These are phyloP conservation scores for Cydia strobilella DNA, from an alignment of 1,140 invertebrate genomes.

Conservation along the genomic window DNA sequence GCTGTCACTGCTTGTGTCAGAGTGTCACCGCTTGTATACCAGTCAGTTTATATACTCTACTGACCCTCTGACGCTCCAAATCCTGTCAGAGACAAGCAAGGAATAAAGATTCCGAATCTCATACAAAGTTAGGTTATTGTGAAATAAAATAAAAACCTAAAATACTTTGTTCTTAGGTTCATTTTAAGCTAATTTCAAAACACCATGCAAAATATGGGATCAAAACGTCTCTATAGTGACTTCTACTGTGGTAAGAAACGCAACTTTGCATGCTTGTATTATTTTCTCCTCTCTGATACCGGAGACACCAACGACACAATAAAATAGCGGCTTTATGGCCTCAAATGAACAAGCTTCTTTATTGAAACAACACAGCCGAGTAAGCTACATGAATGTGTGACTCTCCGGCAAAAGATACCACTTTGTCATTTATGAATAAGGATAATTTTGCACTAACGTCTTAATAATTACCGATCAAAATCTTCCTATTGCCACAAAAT, in stretches of 20 bases:
- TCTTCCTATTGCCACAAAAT: constrained; percentile 30
- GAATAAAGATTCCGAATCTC: no score
- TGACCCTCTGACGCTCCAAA: no score
- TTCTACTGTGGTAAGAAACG: neutral
- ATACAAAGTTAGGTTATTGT: no score
- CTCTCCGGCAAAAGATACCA: neutral
- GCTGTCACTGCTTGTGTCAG: constrained; percentile 37
- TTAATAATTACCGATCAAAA: neutral
- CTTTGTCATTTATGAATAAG: neutral
- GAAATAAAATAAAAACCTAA: no score
- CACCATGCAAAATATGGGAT: no score
- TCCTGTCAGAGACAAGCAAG: no score
- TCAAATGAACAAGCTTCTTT: neutral
- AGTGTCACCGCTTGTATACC: no score
- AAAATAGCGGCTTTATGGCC: neutral
- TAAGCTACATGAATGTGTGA: neutral
- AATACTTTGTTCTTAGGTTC: no score
- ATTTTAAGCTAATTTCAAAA: no score
- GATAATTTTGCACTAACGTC: neutral
- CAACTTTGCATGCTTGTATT: neutral
- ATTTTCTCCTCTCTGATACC: neutral
- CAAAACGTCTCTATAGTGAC: no score
- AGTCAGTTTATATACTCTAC: no score
- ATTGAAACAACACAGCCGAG: neutral
- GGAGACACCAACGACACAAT: neutral